Evolutionary conservation across 2,888 invertebrate genomes (phyloP).

Genomic region (Lasioglossum vierecki): DNA sequence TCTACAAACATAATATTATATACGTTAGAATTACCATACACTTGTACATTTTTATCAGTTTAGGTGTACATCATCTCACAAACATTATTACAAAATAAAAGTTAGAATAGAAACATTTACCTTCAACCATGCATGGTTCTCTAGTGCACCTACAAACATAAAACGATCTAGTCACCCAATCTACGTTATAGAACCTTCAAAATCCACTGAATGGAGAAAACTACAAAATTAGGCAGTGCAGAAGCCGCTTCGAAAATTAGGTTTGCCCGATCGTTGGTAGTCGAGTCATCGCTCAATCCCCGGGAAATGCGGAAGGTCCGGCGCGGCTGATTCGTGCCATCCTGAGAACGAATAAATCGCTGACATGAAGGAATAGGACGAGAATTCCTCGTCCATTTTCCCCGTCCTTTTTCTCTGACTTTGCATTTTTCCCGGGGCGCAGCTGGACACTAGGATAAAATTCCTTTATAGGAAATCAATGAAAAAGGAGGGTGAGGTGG

Average conservation of each 20-base stretch:
- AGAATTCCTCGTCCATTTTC: neutral
- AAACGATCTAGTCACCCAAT: neutral
- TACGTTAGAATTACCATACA: no score
- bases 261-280: neutral
- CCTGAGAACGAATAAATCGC: slow-evolving; percentile 12
- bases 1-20: no score
- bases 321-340: slow-evolving; percentile 2
- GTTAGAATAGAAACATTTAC: no score
- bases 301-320: neutral
- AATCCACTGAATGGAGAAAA: neutral
- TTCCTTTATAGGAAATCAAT: slow-evolving; percentile 14
- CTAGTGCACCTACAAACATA: neutral
- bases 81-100: no score
- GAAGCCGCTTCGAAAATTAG: neutral
- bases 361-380: slow-evolving; percentile 27
- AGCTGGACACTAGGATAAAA: slow-evolving; percentile 15
- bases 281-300: neutral
- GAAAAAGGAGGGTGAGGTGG: neutral
- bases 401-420: neutral
- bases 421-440: slow-evolving; percentile 6
- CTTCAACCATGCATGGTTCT: neutral
- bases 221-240: neutral
- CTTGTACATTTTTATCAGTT: no score
- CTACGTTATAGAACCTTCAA: neutral
- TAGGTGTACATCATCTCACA: no score